Conservation (phyloP, 2,113 vertebrate genomes). For the Atractosteus spatula region DNA sequence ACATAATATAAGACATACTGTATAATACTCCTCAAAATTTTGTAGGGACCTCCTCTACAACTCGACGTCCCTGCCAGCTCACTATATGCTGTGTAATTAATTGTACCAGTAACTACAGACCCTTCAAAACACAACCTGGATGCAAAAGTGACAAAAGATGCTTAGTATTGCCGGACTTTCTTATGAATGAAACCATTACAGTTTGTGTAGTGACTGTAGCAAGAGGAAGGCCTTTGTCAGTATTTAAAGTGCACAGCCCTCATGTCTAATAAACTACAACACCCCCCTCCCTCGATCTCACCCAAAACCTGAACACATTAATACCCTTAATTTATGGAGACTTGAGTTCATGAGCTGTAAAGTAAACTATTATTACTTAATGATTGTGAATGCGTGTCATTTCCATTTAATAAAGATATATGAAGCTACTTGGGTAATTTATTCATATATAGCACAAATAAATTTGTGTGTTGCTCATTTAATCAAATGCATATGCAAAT, state of each 20-base stretch:
- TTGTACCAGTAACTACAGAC: too few species aligned
- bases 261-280: slow-evolving; percentile 58
- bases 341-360: slow-evolving; percentile 73
- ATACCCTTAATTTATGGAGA: slow-evolving; percentile 68
- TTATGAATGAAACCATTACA: too few species aligned
- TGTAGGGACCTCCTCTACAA: too few species aligned
- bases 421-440: slow-evolving; percentile 58
- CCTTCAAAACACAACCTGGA: too few species aligned
- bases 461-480: slow-evolving; percentile 63
- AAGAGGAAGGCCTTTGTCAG: slow-evolving; percentile 48
- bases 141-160: too few species aligned
- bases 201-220: too few species aligned
- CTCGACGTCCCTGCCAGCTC: too few species aligned
- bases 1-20: too few species aligned
- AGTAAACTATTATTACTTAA: slow-evolving; percentile 76
- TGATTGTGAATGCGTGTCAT: slow-evolving; percentile 68
- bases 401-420: slow-evolving; percentile 68
- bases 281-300: slow-evolving; percentile 11
- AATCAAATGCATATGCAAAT: slow-evolving; percentile 63
- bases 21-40: too few species aligned
- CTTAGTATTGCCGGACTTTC: too few species aligned
- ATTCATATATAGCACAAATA: slow-evolving; percentile 51
- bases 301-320: slow-evolving; percentile 47
- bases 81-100: too few species aligned
- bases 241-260: slow-evolving; percentile 47